Evolutionary conservation across 2,888 invertebrate species (phyloP), one percentile per base, ranked within the genome.

Genomic region (Lasioglossum oenotherae): DNA sequence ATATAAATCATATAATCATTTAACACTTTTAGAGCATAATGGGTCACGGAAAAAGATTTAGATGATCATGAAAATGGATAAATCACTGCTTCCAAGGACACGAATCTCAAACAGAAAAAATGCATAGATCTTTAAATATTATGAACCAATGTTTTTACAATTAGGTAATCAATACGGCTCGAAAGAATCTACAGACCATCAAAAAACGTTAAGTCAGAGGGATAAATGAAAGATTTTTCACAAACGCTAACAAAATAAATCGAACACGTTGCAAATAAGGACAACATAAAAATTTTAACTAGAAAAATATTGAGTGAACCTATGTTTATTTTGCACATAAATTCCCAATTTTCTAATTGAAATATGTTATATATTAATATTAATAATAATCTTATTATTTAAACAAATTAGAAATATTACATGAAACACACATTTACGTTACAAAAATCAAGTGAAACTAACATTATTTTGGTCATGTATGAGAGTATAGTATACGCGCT

Each of bases 381-480:
- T 23, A 53, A 53, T 53, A 60, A 64, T 27, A 64, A 64, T 14
- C 3, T 16, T 64, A 27, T 31, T 31, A 31, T 64, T 64, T 27
- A 64, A 27, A 57, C n/a, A n/a, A 57, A 57, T 57, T 57, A n/a
- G 4, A 19, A 57, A n/a, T 57, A 57, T 57, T 57, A 57, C 12
- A n/a, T n/a, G 10, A 57, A 57, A 4, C n/a, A 57, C 57, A 57
- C 57, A 53, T n/a, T 57, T n/a, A 57, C 3, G n/a, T 57, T n/a
- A 57, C 1, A 57, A 57, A 10, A 57, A 57, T 57, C 2, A n/a
- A n/a, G 10, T 57, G n/a, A n/a, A 57, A 10, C 57, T 57, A 57
- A 57, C n/a, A 57, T 57, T 57, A 57, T 57, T n/a, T 57, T n/a
- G n/a, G 1, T n/a, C n/a, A 57, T 67, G 69, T 69, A 38, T 69